phyloP scores from a whole-genome alignment of 2,888 invertebrate genomes.

The Graphium colonna region DNA sequence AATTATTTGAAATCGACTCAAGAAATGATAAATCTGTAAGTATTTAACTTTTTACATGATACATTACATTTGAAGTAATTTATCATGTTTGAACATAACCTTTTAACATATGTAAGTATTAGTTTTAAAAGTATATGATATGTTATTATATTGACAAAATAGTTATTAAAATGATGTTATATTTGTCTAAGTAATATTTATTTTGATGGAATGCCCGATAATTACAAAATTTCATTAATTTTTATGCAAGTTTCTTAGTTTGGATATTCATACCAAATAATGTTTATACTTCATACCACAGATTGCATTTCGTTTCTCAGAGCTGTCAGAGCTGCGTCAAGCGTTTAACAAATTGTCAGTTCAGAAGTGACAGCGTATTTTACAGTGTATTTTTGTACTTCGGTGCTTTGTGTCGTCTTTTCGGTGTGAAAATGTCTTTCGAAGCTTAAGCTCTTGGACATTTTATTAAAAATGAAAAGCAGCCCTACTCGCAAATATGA shows the following conservation, averaged over 20 bases:
- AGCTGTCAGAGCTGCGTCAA: conserved; percentile 20
- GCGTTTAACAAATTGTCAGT: conserved; percentile 15
- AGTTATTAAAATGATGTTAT: too few species aligned
- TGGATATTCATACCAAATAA: neutral
- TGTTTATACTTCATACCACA: neutral
- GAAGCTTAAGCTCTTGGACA: conserved; percentile 57
- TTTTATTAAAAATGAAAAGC: conserved; percentile 75
- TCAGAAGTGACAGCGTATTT: conserved; percentile 44
- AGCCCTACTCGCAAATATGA: conserved; percentile 76
- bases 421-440: conserved; percentile 63
- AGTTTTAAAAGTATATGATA: too few species aligned
- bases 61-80: too few species aligned
- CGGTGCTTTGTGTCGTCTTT: conserved; percentile 53
- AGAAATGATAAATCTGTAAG: conserved; percentile 4
- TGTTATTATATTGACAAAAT: too few species aligned
- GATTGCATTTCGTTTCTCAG: neutral
- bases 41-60: conserved; percentile 6
- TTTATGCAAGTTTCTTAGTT: neutral
- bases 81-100: too few species aligned
- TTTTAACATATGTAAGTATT: too few species aligned
- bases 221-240: too few species aligned
- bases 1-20: conserved; percentile 44
- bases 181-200: too few species aligned
- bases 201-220: too few species aligned
- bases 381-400: conserved; percentile 53